Evolutionary conservation across 2,113 vertebrate genomes (phyloP), one percentile per base, ranked within the genome.

Genomic region (Fulmarus glacialis): DNA sequence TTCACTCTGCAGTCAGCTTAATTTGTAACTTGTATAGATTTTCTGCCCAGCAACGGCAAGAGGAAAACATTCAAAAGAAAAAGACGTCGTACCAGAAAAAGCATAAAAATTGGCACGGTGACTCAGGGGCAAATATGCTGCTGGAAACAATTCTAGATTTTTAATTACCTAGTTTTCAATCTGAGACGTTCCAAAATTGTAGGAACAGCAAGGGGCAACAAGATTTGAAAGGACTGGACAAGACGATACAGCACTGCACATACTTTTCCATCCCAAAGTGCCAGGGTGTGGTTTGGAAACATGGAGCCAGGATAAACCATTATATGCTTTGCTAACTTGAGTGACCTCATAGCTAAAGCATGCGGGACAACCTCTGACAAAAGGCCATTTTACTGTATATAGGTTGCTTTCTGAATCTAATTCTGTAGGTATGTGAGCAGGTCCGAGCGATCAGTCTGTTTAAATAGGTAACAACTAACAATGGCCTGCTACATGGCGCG

Each of bases 21-120:
- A 96, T 96, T 91, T 96, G 84, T 91, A 97, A 95, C 96, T 96
- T 66, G 66, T 79, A 93, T 85, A 72, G 92, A 96, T 81, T 89
- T 95, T 96, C 87, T 85, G 87, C 94, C 89, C 93, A 91, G 91
- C 91, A 97, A 95, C 89, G 92, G 87, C 93, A 82, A 81, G 74
- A 56, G 42, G n/a, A 80, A 93, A 97, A 94, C 87, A 88, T 80
- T 86, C 52, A 85, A 80, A 89, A 66, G 83, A 77, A 92, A 79
- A 90, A 86, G 52, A 88, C 15, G 23, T 70, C 0, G 0, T 43
- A 92, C 50, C 70, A 94, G 58, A 52, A 92, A 90, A 74, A 77
- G 32, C 58, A 71, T 62, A 90, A 80, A 90, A 81, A 16, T 30
- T 45, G 53, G 45, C 87, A 80, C 2, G 1, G 73, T 53, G n/a